Conservation (phyloP, 2,888 invertebrate genomes). For the Drosophila tripunctata region DNA sequence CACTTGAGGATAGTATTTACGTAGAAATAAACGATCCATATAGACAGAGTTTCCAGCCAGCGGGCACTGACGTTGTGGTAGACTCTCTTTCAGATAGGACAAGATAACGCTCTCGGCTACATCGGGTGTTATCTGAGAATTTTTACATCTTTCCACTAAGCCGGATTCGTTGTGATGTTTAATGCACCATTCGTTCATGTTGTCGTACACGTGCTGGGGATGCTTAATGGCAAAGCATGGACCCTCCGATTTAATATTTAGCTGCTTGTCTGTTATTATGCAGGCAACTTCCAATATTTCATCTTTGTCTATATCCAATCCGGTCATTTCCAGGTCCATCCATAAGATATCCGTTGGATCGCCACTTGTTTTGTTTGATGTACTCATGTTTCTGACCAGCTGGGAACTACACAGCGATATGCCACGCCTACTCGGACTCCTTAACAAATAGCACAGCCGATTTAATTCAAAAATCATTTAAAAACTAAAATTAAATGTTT, state of each 20-base stretch:
- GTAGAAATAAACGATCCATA: conserved; percentile 93
- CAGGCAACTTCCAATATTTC: conserved; percentile 95
- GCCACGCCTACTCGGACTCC: background rate
- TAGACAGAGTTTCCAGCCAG: conserved; percentile 95
- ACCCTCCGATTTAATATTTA: conserved; percentile 90
- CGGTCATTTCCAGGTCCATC: conserved; percentile 96
- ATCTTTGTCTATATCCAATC: conserved; percentile 90
- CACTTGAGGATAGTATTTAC: conserved; percentile 91
- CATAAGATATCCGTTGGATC: conserved; percentile 86
- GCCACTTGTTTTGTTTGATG: background rate
- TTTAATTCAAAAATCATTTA: conserved; percentile 41
- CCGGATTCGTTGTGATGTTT: conserved; percentile 94
- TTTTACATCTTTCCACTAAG: conserved; percentile 89
- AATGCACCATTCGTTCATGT: conserved; percentile 94
- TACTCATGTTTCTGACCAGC: conserved; percentile 42
- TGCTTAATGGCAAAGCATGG: conserved; percentile 92
- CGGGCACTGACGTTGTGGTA: conserved; percentile 87
- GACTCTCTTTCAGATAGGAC: conserved; percentile 87
- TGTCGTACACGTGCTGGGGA: conserved; percentile 88
- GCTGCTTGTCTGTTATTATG: conserved; percentile 92
- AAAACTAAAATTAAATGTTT: background rate
- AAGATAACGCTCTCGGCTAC: conserved; percentile 90
- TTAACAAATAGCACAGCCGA: conserved; percentile 3
- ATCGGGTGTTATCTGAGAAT: conserved; percentile 87
- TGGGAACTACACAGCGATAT: background rate